phyloP scores from a whole-genome alignment of 2,888 invertebrate species.

The Standfussiana lucernea region DNA sequence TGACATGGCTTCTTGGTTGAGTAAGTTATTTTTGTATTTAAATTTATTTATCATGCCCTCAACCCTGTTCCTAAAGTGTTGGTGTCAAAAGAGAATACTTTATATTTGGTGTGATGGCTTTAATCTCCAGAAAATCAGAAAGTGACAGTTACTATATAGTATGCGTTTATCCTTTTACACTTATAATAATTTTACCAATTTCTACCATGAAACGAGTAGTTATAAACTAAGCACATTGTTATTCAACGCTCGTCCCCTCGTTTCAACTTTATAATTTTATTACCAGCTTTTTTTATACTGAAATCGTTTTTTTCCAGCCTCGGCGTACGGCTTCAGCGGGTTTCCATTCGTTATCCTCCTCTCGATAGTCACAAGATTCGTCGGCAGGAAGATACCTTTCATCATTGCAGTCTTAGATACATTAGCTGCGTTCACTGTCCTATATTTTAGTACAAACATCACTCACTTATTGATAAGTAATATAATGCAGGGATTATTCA shows the following conservation, averaged over 20 bases:
- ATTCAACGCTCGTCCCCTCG: not conserved
- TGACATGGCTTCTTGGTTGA: slow-evolving; percentile 69
- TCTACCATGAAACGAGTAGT: not conserved
- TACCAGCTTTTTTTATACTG: not conserved
- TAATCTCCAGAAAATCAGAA: not conserved
- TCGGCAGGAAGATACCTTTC: slow-evolving; percentile 67
- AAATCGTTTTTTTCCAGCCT: slow-evolving; percentile 44
- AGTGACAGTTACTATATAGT: too few relatives aligned
- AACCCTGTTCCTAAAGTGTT: not conserved
- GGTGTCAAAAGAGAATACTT: not conserved
- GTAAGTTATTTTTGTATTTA: slow-evolving; percentile 34
- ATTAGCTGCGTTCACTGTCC: slow-evolving; percentile 59
- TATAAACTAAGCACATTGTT: not conserved
- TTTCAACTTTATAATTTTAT: slow-evolving; percentile 9
- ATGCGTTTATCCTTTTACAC: not conserved
- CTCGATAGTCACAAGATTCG: slow-evolving; percentile 50
- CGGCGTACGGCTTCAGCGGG: slow-evolving; percentile 58
- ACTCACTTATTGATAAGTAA: slow-evolving; percentile 67
- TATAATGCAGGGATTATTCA: slow-evolving; percentile 59
- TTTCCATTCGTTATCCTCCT: slow-evolving; percentile 69
- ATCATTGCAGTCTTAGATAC: slow-evolving; percentile 52
- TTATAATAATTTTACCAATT: not conserved
- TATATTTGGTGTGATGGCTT: not conserved
- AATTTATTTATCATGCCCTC: not conserved
- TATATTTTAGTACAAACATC: slow-evolving; percentile 65